Percentiles rank a stretch among this genome's conserved stretches.
Conservation (phyloP, 2,888 invertebrate species). For the Trichacis sp. region DNA sequence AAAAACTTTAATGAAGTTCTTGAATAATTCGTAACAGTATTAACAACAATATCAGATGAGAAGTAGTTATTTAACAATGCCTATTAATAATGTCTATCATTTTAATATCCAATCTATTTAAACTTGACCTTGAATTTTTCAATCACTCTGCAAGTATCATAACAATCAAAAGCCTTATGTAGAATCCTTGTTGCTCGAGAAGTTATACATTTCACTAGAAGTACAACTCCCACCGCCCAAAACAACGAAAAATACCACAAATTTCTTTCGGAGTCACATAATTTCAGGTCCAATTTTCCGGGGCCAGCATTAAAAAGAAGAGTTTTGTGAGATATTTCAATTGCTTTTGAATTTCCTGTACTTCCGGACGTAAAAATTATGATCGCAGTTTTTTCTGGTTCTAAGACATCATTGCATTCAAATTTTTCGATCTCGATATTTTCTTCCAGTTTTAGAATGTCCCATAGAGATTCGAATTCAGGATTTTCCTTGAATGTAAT, state of each 20-base stretch:
- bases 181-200: constrained; percentile 41
- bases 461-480: constrained; percentile 35
- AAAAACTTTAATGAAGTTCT: too few relatives aligned
- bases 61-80: too few relatives aligned
- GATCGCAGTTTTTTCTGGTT: constrained; percentile 39
- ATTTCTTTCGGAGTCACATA: too few relatives aligned
- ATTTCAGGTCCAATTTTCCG: too few relatives aligned
- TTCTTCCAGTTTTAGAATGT: constrained; percentile 42
- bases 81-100: too few relatives aligned
- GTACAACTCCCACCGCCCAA: constrained; percentile 55
- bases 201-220: constrained; percentile 34
- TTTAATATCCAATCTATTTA: too few relatives aligned
- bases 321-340: constrained; percentile 49
- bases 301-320: constrained; percentile 29
- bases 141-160: constrained; percentile 48
- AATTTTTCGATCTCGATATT: constrained; percentile 45
- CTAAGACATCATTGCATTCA: constrained; percentile 28
- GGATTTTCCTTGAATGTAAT: constrained; percentile 49
- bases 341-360: constrained; percentile 58
- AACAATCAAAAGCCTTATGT: constrained; percentile 48
- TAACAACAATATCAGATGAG: too few relatives aligned
- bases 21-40: too few relatives aligned
- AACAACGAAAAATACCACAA: constrained; percentile 53
- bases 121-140: constrained; percentile 57
- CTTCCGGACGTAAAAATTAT: constrained; percentile 61